Percentiles rank a stretch among this genome's conserved stretches.
These are phyloP conservation scores for Chromis chromis DNA, from an alignment of 2,797 vertebrate genomes.

Conservation along the genomic window DNA sequence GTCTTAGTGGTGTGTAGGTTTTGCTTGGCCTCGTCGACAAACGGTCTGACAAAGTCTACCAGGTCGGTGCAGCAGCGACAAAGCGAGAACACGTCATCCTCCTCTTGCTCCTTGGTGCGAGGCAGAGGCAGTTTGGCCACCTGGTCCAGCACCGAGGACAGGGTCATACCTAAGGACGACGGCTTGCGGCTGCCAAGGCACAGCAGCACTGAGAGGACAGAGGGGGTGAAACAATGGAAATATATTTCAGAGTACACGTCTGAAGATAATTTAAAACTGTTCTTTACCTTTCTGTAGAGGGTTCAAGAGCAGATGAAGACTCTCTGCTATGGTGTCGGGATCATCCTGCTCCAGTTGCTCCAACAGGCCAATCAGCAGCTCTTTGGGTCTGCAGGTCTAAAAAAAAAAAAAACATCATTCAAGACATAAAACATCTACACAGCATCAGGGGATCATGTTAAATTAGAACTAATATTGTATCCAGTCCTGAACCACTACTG, in stretches of 20 bases:
- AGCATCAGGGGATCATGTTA: background rate
- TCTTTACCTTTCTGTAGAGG: conserved; percentile 92
- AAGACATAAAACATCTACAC: background rate
- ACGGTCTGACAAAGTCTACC: conserved; percentile 87
- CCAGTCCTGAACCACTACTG: background rate
- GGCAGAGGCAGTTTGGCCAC: conserved; percentile 90
- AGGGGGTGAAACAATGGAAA: background rate
- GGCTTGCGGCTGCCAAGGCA: conserved; percentile 89
- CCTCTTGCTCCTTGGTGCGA: conserved; percentile 89
- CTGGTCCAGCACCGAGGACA: conserved; percentile 91
- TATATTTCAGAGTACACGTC: background rate
- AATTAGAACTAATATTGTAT: background rate
- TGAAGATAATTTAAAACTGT: background rate
- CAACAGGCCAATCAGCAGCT: conserved; percentile 93
- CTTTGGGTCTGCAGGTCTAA: conserved; percentile 94
- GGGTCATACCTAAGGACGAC: conserved; percentile 91
- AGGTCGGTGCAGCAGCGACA: conserved; percentile 90
- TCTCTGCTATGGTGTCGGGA: conserved; percentile 84
- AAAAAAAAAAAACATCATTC: conserved; percentile 32
- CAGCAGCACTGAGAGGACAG: conserved; percentile 86
- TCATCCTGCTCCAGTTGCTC: conserved; percentile 94
- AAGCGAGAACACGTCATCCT: conserved; percentile 89
- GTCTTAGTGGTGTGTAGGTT: conserved; percentile 60
- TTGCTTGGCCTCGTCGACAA: conserved; percentile 87
- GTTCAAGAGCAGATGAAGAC: conserved; percentile 87